Percentiles rank a stretch among this genome's conserved stretches.
Evolutionary conservation across 2,797 vertebrate genomes (phyloP).

Genomic region (Gadopsis bispinosus): DNA sequence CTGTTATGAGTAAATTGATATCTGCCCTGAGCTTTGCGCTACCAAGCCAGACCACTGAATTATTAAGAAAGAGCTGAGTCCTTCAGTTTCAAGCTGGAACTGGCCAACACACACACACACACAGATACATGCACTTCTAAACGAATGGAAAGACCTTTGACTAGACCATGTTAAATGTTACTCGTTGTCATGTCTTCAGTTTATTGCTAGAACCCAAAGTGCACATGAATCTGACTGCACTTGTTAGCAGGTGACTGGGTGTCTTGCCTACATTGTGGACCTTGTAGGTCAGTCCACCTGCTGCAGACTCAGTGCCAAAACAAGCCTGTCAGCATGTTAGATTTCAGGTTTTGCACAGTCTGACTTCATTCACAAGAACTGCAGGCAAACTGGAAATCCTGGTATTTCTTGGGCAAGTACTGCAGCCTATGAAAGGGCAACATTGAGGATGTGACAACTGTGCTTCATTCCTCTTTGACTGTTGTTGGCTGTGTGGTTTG

Average conservation of each 20-base stretch:
- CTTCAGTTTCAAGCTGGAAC: constrained; percentile 63
- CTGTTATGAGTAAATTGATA: constrained; percentile 65
- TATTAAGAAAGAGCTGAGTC: constrained; percentile 82
- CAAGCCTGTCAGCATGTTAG: constrained; percentile 37
- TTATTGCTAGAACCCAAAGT: constrained; percentile 36
- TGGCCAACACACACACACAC: constrained; percentile 12
- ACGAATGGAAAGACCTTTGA: constrained; percentile 23
- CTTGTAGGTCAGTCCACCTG: constrained; percentile 36
- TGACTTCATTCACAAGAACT: constrained; percentile 54
- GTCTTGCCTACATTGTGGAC: constrained; percentile 32
- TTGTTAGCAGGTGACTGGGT: constrained; percentile 27
- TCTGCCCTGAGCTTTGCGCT: constrained; percentile 59
- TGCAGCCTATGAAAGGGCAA: background rate
- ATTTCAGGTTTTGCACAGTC: constrained; percentile 46
- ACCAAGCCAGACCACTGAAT: constrained; percentile 83
- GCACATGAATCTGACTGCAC: constrained; percentile 4
- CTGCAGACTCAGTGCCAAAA: constrained; percentile 32
- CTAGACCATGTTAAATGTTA: background rate
- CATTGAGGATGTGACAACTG: constrained; percentile 9
- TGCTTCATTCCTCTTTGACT: constrained; percentile 18
- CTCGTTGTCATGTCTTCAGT: constrained; percentile 12
- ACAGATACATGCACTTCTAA: constrained; percentile 12
- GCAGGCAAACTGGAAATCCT: constrained; percentile 74
- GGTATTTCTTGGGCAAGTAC: constrained; percentile 55
- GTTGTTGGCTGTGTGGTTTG: constrained; percentile 1